Base-by-base conservation (phyloP, 2,113 vertebrate species). In the Ophthalmolycus amberensis region DNA sequence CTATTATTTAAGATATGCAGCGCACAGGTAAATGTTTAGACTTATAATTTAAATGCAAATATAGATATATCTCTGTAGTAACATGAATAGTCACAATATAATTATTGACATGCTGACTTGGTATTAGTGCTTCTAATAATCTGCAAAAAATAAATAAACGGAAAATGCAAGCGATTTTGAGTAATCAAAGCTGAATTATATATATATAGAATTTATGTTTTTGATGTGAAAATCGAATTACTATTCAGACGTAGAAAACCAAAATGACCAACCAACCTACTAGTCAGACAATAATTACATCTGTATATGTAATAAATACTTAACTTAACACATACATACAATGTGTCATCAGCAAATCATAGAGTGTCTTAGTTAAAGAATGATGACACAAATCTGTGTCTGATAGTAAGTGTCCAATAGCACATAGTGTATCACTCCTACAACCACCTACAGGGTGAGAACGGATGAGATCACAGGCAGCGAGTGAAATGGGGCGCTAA, bases 391-490 rank as follows among this genome's bases (percentile, higher is more conserved):
- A 32, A 27, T 60, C 8, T 6, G 16, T 48, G 11, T 32, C n/a
- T 6, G 22, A 40, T 20, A 27, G 9, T 9, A 48, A 27, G 9
- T 9, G 38, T 48, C 38, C 32, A 77, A 59, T 32, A 44, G 42
- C 42, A 15, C 12, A 56, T 4, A 54, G 4, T 52, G 9, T 4
- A 14, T 65, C 32, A 54, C 6, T n/a, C 3, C 29, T 32, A 34
- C 14, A 27, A 56, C 71, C 22, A 25, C n/a, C 42, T 2, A 22
- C 37, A 27, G 62, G 62, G 62, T 44, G 34, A 52, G 59, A 74
- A 71, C 68, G 69, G 80, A 81, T 84, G 77, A 83, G 72, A 58
- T 82, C 80, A 69, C 77, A 71, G 65, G 52, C 52, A 37, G 66
- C 27, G 64, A 65, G 52, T 14, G 27, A 63, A 52, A 10, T 2